Conservation (phyloP, 2,113 vertebrate genomes). For the Malurus alboscapulatus region DNA sequence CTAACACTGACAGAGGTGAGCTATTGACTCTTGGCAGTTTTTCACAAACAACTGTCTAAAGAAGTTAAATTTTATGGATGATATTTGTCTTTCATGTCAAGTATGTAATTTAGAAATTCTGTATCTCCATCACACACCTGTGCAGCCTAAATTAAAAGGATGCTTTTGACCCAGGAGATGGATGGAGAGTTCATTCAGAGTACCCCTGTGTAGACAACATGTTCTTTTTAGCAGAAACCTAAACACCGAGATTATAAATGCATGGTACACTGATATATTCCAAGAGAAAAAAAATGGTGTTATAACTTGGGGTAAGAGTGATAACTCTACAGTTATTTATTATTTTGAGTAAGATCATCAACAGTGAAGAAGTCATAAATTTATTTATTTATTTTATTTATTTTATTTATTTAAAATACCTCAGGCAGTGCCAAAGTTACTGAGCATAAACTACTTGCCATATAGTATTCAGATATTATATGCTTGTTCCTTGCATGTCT, state of each 20-base stretch:
- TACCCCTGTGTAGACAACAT: neutral
- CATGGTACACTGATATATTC: neutral
- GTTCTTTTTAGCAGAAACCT: neutral
- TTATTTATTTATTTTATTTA: neutral
- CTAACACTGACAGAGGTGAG: slow-evolving; percentile 95
- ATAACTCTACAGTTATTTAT: neutral
- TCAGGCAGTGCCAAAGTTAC: neutral
- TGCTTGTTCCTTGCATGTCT: neutral
- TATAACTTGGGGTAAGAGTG: neutral
- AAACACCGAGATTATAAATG: neutral
- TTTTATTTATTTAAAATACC: neutral
- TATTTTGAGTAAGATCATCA: neutral
- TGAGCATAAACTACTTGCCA: neutral
- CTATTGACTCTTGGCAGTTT: neutral
- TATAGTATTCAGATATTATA: neutral
- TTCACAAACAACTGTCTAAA: neutral
- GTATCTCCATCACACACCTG: neutral
- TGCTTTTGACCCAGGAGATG: neutral
- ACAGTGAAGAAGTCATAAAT: neutral
- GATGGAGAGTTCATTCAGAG: neutral
- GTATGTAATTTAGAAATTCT: neutral
- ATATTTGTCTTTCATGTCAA: neutral
- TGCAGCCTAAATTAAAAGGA: neutral
- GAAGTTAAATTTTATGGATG: neutral
- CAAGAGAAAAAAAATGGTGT: neutral